These are phyloP conservation scores for Theonella swinhoei DNA, from an alignment of 37 sponge, comb jelly and placozoan genomes.

Conservation along the genomic window DNA sequence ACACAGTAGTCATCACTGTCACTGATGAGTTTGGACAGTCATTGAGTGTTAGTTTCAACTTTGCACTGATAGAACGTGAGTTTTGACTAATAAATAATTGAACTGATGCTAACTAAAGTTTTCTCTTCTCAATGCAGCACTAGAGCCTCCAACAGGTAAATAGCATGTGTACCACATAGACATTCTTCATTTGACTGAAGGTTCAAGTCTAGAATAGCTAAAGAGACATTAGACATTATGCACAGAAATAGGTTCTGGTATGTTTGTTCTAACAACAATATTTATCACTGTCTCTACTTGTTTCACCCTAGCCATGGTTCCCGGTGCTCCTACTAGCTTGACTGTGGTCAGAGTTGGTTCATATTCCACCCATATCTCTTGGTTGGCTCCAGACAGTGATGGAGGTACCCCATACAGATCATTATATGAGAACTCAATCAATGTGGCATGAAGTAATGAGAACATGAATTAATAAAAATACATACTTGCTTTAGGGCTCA, in stretches of 20 bases:
- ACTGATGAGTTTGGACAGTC: neutral
- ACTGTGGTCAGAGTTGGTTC: neutral
- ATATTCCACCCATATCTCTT: neutral
- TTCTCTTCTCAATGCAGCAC: neutral
- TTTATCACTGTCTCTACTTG: neutral
- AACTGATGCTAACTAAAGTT: too few species aligned
- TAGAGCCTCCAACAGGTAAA: neutral
- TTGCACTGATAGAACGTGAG: neutral
- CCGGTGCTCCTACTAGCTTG: neutral
- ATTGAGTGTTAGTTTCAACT: neutral
- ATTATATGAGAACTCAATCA: too few species aligned
- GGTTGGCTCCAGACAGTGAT: neutral
- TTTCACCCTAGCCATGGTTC: neutral
- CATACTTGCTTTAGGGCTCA: too few species aligned
- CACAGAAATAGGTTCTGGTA: neutral
- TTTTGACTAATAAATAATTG: neutral
- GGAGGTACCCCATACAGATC: too few species aligned
- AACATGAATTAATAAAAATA: too few species aligned
- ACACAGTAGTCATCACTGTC: neutral
- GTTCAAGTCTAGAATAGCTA: neutral
- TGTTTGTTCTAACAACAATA: neutral
- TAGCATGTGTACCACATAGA: neutral
- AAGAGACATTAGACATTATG: neutral
- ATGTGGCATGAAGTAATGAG: too few species aligned
- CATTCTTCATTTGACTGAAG: neutral